These are phyloP conservation scores for Hydractinia echinata DNA, from an alignment of 30 jellyfish, hydroid and myxozoan species.

Conservation along the genomic window DNA sequence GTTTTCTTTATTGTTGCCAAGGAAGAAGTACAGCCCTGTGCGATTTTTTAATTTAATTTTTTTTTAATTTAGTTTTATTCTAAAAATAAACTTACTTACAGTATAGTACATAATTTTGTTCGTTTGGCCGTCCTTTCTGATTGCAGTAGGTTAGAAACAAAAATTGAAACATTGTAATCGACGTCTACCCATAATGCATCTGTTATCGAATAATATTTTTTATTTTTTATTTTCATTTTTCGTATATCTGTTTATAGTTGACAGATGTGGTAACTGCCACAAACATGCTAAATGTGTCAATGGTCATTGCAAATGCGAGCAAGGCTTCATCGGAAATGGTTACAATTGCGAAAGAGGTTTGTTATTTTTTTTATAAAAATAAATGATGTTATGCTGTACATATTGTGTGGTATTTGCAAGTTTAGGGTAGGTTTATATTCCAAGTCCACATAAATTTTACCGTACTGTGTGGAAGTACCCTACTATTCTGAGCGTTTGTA, in stretches of 20 bases:
- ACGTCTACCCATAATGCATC: not conserved
- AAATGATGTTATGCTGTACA: too few relatives aligned
- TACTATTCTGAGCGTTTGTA: too few relatives aligned
- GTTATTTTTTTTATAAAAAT: not conserved
- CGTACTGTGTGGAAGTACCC: too few relatives aligned
- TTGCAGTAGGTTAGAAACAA: not conserved
- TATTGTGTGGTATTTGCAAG: too few relatives aligned
- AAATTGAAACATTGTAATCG: not conserved
- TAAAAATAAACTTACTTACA: too few relatives aligned
- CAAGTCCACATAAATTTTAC: too few relatives aligned
- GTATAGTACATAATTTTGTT: too few relatives aligned
- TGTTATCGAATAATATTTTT: not conserved
- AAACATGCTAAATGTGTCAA: conserved; percentile 62
- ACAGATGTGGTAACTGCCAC: conserved; percentile 76
- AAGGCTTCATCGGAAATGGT: conserved; percentile 86
- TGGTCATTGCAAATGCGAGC: conserved; percentile 74
- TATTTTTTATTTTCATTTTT: not conserved
- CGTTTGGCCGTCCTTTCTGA: too few relatives aligned
- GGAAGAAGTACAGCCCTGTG: not conserved
- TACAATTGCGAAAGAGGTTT: conserved; percentile 74
- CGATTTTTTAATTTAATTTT: too few relatives aligned
- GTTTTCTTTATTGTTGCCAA: not conserved
- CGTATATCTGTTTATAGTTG: conserved; percentile 42
- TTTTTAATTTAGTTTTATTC: too few relatives aligned
- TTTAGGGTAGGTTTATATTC: too few relatives aligned